phyloP scores from a whole-genome alignment of 1,140 invertebrate species.

The Caerostris extrusa region DNA sequence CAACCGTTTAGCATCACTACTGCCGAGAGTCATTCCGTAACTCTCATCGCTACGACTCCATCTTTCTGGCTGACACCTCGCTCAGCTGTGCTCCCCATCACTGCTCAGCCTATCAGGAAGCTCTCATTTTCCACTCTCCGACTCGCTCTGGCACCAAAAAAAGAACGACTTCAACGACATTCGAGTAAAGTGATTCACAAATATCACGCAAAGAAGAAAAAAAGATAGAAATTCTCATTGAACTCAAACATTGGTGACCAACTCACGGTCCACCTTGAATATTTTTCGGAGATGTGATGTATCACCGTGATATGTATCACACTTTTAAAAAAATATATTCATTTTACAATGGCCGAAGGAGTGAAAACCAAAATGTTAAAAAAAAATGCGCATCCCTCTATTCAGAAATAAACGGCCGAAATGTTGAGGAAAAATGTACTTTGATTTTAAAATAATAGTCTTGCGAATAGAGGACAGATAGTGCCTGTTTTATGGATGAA shows the following conservation, averaged over 20 bases:
- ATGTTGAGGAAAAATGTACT: too few species aligned
- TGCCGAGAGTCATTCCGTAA: not conserved
- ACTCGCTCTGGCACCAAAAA: not conserved
- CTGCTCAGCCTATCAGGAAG: not conserved
- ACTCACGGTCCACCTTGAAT: too few species aligned
- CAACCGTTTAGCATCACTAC: not conserved
- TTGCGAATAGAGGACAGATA: too few species aligned
- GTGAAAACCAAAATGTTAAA: too few species aligned
- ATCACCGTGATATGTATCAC: too few species aligned
- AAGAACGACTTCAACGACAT: not conserved
- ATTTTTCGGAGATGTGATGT: too few species aligned
- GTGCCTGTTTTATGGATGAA: too few species aligned
- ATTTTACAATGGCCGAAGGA: too few species aligned
- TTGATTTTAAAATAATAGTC: too few species aligned
- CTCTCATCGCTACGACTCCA: not conserved
- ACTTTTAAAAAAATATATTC: too few species aligned
- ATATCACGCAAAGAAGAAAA: not conserved
- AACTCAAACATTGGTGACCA: not conserved
- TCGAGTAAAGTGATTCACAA: not conserved
- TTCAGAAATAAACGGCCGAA: too few species aligned
- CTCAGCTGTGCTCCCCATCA: not conserved
- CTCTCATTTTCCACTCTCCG: not conserved
- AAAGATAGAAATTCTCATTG: not conserved
- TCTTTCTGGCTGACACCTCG: not conserved
- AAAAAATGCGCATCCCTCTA: too few species aligned